Evolutionary conservation across 2,888 invertebrate species (phyloP), one percentile per base, ranked within the genome.

Genomic region (Perizoma flavofasciatum): DNA sequence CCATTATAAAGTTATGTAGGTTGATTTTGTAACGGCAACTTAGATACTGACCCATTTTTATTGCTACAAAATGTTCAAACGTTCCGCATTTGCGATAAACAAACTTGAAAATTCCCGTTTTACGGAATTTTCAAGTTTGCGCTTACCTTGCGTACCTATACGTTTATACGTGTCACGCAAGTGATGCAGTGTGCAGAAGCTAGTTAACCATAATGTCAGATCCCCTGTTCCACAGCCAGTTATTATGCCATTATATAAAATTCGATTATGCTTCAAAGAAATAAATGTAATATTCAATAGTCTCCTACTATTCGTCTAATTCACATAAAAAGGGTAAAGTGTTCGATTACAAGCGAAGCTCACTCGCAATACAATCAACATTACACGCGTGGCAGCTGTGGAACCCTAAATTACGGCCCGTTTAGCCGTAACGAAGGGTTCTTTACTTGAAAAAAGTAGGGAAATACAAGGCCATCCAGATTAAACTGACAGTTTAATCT

Each of bases 401-500:
- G 82, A 81, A 78, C 85, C 85, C 88, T 88, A 87, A 89, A 87
- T 87, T 89, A 89, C 85, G 82, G 75, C 76, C 70, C 85, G 81
- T 82, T 87, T 84, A 79, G 79, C 77, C 75, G 78, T 74, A 81
- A 78, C 81, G 81, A 83, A 86, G 89, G 89, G 86, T 81, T 79
- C 82, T 75, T 69, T 71, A 74, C 70, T 74, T 66, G 67, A 67
- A 79, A 76, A 79, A 72, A 70, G 74, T 63, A 61, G 55, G 70
- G 72, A 78, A 81, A 81, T 75, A 83, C 75, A 73, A 76, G 76
- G 74, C 75, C 74, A 74, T 78, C 86, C n/a, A n/a, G n/a, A n/a
- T n/a, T n/a, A n/a, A n/a, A 88, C 89, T 89, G 89, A 85, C 87
- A 89, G 85, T 88, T 87, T 86, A 88, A 88, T 86, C 85, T 81